Evolutionary conservation across 92 coral and sea anemone genomes (phyloP).

Genomic region (Metridium senile): DNA sequence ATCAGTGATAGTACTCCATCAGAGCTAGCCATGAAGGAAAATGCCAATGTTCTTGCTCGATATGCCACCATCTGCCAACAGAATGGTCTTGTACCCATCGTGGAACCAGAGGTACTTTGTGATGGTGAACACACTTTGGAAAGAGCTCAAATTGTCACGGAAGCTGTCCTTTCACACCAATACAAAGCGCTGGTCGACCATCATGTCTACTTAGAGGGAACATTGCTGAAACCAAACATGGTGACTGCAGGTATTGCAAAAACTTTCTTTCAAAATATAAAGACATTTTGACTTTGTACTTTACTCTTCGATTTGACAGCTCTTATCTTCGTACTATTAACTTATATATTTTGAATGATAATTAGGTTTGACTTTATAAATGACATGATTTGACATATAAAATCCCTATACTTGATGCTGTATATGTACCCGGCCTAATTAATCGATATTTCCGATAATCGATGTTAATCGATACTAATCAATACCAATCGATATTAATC

Average conservation of each 20-base stretch:
- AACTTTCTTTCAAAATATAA: neutral
- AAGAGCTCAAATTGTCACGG: constrained; percentile 90
- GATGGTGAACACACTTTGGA: constrained; percentile 93
- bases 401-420: too few species aligned
- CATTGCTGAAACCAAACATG: constrained; percentile 97
- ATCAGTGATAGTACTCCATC: constrained; percentile 87
- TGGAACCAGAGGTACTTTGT: constrained; percentile 93
- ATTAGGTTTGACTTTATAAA: too few species aligned
- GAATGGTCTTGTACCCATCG: constrained; percentile 94
- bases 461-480: too few species aligned
- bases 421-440: too few species aligned
- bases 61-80: constrained; percentile 96
- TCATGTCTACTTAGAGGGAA: constrained; percentile 95
- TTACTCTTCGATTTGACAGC: constrained; percentile 3
- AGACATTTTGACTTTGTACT: neutral
- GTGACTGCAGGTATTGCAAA: constrained; percentile 85
- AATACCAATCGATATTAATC: too few species aligned
- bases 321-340: neutral
- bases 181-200: constrained; percentile 98
- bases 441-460: too few species aligned
- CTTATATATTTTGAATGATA: neutral
- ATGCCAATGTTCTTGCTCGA: constrained; percentile 95
- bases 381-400: too few species aligned
- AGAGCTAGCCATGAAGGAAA: constrained; percentile 95
- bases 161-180: constrained; percentile 93